A percentile compares a stretch with the other conserved stretches of the same genome.
phyloP scores from a whole-genome alignment of 2,888 invertebrate genomes.

The Platycnemis pennipes region DNA sequence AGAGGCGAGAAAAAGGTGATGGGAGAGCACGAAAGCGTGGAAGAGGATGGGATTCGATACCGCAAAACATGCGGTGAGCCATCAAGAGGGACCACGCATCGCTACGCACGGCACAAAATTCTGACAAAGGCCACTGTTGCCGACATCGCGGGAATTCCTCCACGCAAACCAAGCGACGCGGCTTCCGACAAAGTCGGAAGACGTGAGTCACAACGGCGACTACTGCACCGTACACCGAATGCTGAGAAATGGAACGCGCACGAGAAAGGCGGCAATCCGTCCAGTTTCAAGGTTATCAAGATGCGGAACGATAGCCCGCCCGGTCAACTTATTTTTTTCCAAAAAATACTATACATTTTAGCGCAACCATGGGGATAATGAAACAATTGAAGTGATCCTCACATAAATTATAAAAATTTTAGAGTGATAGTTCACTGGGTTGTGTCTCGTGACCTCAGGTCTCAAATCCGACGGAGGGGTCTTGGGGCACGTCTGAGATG shows the following conservation, averaged over 20 bases:
- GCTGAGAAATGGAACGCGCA: neutral
- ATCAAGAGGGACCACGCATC: neutral
- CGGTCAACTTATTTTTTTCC: no score
- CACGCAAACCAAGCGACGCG: neutral
- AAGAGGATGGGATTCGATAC: neutral
- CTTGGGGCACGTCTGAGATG: no score
- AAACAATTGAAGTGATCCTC: no score
- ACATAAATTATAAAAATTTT: no score
- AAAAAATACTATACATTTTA: no score
- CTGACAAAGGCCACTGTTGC: neutral
- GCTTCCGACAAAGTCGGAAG: neutral
- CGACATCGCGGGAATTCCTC: neutral
- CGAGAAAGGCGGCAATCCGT: neutral
- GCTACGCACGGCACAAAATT: neutral
- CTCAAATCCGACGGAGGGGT: no score
- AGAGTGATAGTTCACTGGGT: no score
- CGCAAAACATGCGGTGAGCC: neutral
- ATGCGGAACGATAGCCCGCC: no score
- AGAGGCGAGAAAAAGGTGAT: neutral
- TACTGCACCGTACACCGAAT: neutral
- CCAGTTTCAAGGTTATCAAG: no score
- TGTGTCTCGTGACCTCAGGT: no score
- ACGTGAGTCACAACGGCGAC: neutral
- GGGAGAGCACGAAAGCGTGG: neutral
- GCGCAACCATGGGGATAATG: no score